These are phyloP conservation scores for Tigriopus japonicus DNA, from an alignment of 1,140 invertebrate genomes.

Conservation along the genomic window DNA sequence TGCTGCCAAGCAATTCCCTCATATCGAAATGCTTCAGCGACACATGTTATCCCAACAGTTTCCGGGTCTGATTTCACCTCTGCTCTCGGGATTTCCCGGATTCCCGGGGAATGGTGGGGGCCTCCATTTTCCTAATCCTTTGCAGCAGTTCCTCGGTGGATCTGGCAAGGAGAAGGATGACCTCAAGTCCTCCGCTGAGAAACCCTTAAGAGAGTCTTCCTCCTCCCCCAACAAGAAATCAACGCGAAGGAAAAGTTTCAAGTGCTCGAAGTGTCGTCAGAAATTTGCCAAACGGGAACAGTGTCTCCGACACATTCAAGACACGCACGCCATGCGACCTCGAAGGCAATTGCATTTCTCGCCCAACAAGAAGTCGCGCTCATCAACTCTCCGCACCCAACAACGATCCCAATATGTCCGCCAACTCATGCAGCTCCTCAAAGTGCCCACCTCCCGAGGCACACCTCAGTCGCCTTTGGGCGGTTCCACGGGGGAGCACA, in stretches of 20 bases:
- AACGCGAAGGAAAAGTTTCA: constrained; percentile 17
- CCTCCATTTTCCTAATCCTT: background rate
- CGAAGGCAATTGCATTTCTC: constrained; percentile 15
- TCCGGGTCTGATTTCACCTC: background rate
- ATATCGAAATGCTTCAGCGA: constrained; percentile 5
- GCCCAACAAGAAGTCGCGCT: constrained; percentile 38
- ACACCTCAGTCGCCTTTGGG: constrained; percentile 22
- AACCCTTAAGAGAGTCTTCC: constrained; percentile 5
- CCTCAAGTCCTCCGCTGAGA: background rate
- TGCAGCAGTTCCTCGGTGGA: constrained; percentile 6
- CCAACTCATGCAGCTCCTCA: constrained; percentile 21
- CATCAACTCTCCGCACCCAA: constrained; percentile 38
- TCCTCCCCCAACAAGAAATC: background rate
- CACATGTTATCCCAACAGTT: background rate
- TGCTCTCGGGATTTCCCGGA: background rate
- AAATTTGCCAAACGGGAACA: constrained; percentile 26
- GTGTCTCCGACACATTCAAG: constrained; percentile 27
- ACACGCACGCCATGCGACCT: constrained; percentile 21
- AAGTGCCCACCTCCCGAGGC: constrained; percentile 23
- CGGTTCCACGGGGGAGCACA: constrained; percentile 24
- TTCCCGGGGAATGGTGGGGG: background rate
- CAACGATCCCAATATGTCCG: constrained; percentile 42
- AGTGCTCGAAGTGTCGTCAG: constrained; percentile 30
- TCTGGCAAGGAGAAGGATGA: background rate
- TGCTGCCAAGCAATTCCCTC: background rate